phyloP scores from a whole-genome alignment of 2,113 vertebrate genomes.

The Galeopterus variegatus region DNA sequence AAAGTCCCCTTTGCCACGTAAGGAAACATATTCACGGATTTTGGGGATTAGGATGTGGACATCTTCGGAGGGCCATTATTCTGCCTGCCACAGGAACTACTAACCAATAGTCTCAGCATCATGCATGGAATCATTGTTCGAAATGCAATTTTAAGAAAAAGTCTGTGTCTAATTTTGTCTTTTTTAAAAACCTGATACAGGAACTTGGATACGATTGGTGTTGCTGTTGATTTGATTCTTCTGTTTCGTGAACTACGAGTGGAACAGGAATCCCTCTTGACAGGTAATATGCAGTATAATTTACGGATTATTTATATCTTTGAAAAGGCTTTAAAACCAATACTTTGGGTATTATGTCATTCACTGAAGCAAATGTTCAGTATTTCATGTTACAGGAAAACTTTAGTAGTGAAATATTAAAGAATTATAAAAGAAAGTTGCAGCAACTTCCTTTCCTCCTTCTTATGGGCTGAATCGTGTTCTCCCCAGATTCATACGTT shows the following conservation, averaged over 20 bases:
- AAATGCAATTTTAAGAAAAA: neutral
- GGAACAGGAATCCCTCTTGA: conserved; percentile 85
- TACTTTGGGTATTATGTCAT: neutral
- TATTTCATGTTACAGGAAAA: neutral
- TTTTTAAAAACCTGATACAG: conserved; percentile 75
- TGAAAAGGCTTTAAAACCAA: neutral
- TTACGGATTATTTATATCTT: neutral
- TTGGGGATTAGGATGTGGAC: neutral
- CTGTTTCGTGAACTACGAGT: conserved; percentile 86
- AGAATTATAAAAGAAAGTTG: neutral
- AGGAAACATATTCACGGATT: neutral
- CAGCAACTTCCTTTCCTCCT: neutral
- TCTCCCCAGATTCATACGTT: too few species aligned
- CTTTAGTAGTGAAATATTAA: neutral
- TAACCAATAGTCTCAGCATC: neutral
- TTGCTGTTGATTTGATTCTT: conserved; percentile 85
- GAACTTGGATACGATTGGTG: conserved; percentile 86
- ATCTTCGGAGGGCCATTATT: neutral
- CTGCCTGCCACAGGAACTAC: neutral
- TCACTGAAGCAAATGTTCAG: neutral
- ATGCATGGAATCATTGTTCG: neutral
- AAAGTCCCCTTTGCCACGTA: neutral
- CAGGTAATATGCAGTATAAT: conserved; percentile 81
- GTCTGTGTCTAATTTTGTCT: neutral
- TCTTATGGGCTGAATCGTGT: neutral